Evolutionary conservation across 2,113 vertebrate species (phyloP).

Genomic region (Pseudopipra pipra): DNA sequence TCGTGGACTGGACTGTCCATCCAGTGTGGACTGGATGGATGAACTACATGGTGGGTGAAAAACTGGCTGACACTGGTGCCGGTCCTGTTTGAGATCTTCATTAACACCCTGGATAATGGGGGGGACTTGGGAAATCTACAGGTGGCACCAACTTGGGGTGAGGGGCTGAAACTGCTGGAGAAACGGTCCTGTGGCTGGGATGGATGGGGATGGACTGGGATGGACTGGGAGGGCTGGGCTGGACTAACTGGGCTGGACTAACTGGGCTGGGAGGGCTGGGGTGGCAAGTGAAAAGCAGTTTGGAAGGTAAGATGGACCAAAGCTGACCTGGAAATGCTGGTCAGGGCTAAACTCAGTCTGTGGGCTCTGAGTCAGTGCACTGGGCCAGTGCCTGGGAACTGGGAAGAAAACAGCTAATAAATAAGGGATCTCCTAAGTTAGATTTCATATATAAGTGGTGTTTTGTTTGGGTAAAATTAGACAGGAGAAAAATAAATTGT

Average conservation of each 20-base stretch:
- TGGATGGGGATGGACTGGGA: background rate
- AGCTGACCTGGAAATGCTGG: rapidly evolving
- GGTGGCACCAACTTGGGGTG: rapidly evolving
- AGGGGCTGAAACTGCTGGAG: background rate
- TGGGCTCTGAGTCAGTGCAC: rapidly evolving
- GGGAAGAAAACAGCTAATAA: background rate
- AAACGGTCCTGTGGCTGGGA: background rate
- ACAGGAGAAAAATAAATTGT: rapidly evolving
- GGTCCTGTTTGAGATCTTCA: background rate
- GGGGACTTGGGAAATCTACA: background rate
- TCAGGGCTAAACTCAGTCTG: background rate
- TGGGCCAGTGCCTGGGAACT: rapidly evolving
- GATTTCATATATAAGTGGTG: rapidly evolving
- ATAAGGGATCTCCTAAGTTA: background rate
- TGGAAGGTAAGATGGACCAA: background rate
- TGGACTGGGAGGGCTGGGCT: background rate
- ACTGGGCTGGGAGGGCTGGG: background rate
- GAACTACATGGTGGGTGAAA: background rate
- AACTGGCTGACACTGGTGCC: background rate
- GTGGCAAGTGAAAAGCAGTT: background rate
- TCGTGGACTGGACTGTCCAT: background rate
- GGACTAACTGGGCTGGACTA: background rate
- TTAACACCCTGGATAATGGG: background rate
- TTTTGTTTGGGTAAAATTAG: background rate
- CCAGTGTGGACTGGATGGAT: background rate